These are phyloP conservation scores for Musca vetustissima DNA, from an alignment of 1,140 invertebrate species.

Conservation along the genomic window DNA sequence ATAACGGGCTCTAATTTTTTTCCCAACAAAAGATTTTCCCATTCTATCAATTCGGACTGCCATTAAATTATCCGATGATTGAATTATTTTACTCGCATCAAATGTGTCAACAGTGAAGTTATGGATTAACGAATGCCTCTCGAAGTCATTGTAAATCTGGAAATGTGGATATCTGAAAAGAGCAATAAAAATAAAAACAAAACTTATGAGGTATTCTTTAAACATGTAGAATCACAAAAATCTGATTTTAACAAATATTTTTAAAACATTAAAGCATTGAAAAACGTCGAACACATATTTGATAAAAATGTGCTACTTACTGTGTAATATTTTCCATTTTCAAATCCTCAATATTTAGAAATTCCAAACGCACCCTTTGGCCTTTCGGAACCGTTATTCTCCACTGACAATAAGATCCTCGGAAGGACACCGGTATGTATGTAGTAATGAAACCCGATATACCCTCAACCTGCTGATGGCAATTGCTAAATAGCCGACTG, in stretches of 20 bases:
- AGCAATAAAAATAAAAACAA: too few relatives aligned
- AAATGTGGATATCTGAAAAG: not conserved
- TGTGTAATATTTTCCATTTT: not conserved
- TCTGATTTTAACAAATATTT: too few relatives aligned
- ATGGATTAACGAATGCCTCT: slow-evolving; percentile 32
- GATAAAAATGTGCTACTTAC: too few relatives aligned
- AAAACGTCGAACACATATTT: too few relatives aligned
- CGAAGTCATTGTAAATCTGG: slow-evolving; percentile 13
- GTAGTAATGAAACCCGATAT: slow-evolving; percentile 31
- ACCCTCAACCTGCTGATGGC: slow-evolving; percentile 29
- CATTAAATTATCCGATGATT: slow-evolving; percentile 48
- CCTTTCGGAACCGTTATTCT: slow-evolving; percentile 69
- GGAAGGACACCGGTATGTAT: not conserved
- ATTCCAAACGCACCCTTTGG: slow-evolving; percentile 60
- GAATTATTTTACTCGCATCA: slow-evolving; percentile 30
- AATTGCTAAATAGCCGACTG: slow-evolving; percentile 18
- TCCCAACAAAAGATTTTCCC: not conserved
- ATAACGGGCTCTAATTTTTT: slow-evolving; percentile 29
- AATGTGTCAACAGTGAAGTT: slow-evolving; percentile 29
- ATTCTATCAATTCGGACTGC: slow-evolving; percentile 23
- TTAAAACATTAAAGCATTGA: too few relatives aligned
- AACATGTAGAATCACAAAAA: too few relatives aligned
- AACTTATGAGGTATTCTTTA: too few relatives aligned
- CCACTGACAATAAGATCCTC: slow-evolving; percentile 64
- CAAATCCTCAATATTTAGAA: slow-evolving; percentile 15